Conservation (phyloP, 2,888 invertebrate species). For the Macrostomum cliftonense region DNA sequence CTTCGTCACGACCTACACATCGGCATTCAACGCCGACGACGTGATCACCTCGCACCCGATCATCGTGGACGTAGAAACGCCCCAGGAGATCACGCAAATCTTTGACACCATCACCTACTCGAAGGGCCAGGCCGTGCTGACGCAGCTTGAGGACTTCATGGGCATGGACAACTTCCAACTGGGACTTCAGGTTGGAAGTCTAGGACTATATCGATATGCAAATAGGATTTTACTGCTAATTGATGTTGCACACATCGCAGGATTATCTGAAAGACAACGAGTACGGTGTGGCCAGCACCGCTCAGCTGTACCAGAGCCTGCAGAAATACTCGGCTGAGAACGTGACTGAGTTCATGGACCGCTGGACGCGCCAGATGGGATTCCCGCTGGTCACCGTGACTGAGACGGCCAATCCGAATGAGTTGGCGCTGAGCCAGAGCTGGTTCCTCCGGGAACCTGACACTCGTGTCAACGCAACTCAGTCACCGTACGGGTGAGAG, state of each 20-base stretch:
- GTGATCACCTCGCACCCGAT: conserved; percentile 66
- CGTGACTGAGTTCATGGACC: conserved; percentile 29
- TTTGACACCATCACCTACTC: conserved; percentile 69
- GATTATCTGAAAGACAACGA: too few relatives aligned
- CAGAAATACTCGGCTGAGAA: conserved; percentile 1
- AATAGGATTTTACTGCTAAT: too few relatives aligned
- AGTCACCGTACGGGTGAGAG: conserved; percentile 11
- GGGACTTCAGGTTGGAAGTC: too few relatives aligned
- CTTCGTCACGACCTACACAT: not conserved
- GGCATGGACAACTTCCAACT: too few relatives aligned
- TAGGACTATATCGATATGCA: too few relatives aligned
- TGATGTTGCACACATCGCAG: too few relatives aligned
- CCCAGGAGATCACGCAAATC: conserved; percentile 67
- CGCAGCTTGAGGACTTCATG: too few relatives aligned
- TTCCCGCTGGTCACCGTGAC: conserved; percentile 24
- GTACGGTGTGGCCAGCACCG: too few relatives aligned
- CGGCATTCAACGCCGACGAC: conserved; percentile 52
- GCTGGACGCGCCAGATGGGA: conserved; percentile 33
- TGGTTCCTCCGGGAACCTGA: conserved; percentile 17
- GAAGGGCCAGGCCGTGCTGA: conserved; percentile 42
- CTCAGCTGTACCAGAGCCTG: too few relatives aligned
- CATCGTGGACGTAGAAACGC: conserved; percentile 58
- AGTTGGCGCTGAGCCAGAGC: too few relatives aligned
- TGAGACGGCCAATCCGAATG: conserved; percentile 4
- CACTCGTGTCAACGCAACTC: conserved; percentile 8